Base-by-base conservation (phyloP, 2,888 invertebrate genomes). In the Pseudeuparius sepicola region DNA sequence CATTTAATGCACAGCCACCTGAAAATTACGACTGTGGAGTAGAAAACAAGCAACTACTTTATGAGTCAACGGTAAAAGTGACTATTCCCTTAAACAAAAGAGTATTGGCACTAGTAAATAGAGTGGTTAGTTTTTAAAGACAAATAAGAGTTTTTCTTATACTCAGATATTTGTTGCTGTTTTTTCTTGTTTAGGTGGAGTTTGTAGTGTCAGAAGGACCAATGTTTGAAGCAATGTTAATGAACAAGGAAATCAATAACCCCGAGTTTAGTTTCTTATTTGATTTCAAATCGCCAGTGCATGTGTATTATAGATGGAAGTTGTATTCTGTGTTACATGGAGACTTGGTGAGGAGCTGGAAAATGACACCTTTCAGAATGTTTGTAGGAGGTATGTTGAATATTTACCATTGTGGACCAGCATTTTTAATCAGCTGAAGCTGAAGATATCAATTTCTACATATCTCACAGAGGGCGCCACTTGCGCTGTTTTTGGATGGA, bases 131-230 rank as follows among this genome's bases (percentile, higher is more conserved):
- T 10, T n/a, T n/a, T n/a, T n/a, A n/a, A n/a, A n/a, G n/a, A n/a
- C n/a, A n/a, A n/a, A n/a, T n/a, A n/a, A n/a, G n/a, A n/a, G n/a
- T n/a, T n/a, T n/a, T n/a, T n/a, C n/a, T n/a, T n/a, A n/a, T n/a
- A n/a, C n/a, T n/a, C n/a, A n/a, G n/a, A n/a, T n/a, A n/a, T n/a
- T n/a, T n/a, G n/a, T n/a, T n/a, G n/a, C n/a, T n/a, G n/a, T n/a
- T 7, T 5, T 10, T 10, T 10, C 10, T 10, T 25, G n/a, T 25
- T n/a, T n/a, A n/a, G n/a, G 85, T 98, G 42, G 97, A 99, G 67
- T 98, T 94, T 71, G 94, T 98, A 42, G 86, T 97, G 48, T 77
- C 93, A 45, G 96, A 98, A 66, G 98, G 98, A 1, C 94, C 97
- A 2, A 83, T 93, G 81, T 98, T 99, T 67, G 98, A 98, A 64